Base-by-base conservation (phyloP, 1,140 invertebrate species). In the Lordiphosa collinella region DNA sequence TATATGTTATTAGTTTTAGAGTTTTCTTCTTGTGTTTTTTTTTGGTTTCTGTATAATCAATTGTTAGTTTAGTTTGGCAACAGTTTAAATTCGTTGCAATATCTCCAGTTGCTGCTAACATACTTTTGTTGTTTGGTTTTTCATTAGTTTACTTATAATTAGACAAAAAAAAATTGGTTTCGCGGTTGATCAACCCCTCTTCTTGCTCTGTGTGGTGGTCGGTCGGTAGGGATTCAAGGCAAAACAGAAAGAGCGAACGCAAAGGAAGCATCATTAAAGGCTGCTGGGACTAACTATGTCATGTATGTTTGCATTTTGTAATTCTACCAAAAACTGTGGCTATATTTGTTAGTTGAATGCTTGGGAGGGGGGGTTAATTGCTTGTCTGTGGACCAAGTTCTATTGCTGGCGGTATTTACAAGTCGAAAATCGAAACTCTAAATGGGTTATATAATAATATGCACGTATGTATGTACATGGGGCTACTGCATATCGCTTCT, bases 1-100 rank as follows among this genome's bases (percentile, higher is more conserved):
- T 69, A 56, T 66, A 49, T 52, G 66, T 70, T 52, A 74, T 73
- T 75, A 66, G 48, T 60, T 51, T 35, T 60, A 66, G 41, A 53
- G 53, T 75, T 56, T 66, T 32, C 32, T 54, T 38, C 47, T 47
- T 55, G 18, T 18, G 50, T 40, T 59, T 48, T 46, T 10, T 32
- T 4, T 48, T 60, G n/a, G n/a, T 44, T 46, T 54, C 35, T 32
- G 46, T 51, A 34, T 64, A 53, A 44, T 59, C 29, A 47, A 52
- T 65, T 44, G 53, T 75, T 82, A 75, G 76, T 75, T 82, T 82
- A 82, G 76, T 82, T 82, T 82, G 76, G 76, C 76, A 82, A 82
- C 76, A 82, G 59, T 72, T 82, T 82, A 82, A 82, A 82, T 82
- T 82, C 76, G 76, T 82, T 82, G 76, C 76, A 82, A 72, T 82